Percentiles rank a stretch among this genome's conserved stretches.
phyloP scores from a whole-genome alignment of 2,797 vertebrate species.

The Channallabes apus region DNA sequence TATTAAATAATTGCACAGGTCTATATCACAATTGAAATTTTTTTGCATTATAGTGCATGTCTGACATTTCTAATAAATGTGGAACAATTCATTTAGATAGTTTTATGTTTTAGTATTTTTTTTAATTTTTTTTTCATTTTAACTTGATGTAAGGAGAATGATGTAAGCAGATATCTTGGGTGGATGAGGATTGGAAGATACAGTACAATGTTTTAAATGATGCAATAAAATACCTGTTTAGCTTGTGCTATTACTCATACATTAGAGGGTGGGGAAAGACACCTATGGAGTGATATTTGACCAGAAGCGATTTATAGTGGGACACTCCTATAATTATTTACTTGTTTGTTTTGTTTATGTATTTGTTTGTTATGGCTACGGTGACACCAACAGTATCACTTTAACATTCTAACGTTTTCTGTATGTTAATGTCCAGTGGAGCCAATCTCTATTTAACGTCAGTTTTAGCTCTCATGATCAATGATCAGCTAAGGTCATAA shows the following conservation, averaged over 20 bases:
- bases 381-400: neutral
- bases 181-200: neutral
- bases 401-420: neutral
- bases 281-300: constrained; percentile 9
- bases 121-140: neutral
- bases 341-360: neutral
- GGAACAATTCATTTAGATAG: neutral
- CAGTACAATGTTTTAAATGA: constrained; percentile 5
- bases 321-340: constrained; percentile 20
- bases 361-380: neutral
- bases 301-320: constrained; percentile 27
- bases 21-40: no score
- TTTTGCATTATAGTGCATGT: neutral
- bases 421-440: neutral
- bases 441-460: neutral
- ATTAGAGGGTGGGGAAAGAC: constrained; percentile 8
- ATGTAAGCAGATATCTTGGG: constrained; percentile 4
- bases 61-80: neutral
- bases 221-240: constrained; percentile 2
- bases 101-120: neutral
- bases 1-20: no score
- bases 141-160: neutral
- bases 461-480: neutral
- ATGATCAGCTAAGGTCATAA: neutral
- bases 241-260: constrained; percentile 17